Evolutionary conservation across 2,888 invertebrate genomes (phyloP).

Genomic region (Pterobdella sp.): DNA sequence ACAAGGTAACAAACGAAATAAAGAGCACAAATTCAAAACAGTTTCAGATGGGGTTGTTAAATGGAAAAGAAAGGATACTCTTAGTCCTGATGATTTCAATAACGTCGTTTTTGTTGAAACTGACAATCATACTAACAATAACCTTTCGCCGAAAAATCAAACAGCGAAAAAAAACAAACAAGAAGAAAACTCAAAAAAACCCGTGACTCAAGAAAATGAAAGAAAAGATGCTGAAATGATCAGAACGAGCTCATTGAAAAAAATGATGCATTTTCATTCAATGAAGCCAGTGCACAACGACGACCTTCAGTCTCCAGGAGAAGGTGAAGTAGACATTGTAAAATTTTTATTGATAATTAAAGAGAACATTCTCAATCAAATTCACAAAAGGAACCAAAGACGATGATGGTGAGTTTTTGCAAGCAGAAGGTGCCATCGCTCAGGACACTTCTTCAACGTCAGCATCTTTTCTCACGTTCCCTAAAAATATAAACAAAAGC

Average conservation of each 20-base stretch:
- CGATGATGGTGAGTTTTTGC: background rate
- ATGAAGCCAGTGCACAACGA: constrained; percentile 26
- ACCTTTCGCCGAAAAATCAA: background rate
- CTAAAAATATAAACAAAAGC: background rate
- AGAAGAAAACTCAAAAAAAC: background rate
- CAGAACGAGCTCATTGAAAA: constrained; percentile 25
- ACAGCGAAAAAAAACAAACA: background rate
- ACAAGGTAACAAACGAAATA: background rate
- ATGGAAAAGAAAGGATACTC: constrained; percentile 25
- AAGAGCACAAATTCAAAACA: background rate
- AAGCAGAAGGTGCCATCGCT: background rate
- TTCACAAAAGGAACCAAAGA: background rate
- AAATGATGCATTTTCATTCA: constrained; percentile 25
- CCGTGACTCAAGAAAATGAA: background rate
- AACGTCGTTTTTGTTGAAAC: constrained; percentile 7
- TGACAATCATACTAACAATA: background rate
- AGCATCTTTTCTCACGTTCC: background rate
- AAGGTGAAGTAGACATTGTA: background rate
- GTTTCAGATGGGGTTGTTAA: constrained; percentile 27
- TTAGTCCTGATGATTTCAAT: constrained; percentile 25
- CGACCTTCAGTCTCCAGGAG: background rate
- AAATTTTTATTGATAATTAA: too few species aligned
- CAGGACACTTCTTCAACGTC: background rate
- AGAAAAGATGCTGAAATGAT: background rate
- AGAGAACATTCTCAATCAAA: background rate